Evolutionary conservation across 2,797 vertebrate genomes (phyloP).

Genomic region (Amblyraja radiata): DNA sequence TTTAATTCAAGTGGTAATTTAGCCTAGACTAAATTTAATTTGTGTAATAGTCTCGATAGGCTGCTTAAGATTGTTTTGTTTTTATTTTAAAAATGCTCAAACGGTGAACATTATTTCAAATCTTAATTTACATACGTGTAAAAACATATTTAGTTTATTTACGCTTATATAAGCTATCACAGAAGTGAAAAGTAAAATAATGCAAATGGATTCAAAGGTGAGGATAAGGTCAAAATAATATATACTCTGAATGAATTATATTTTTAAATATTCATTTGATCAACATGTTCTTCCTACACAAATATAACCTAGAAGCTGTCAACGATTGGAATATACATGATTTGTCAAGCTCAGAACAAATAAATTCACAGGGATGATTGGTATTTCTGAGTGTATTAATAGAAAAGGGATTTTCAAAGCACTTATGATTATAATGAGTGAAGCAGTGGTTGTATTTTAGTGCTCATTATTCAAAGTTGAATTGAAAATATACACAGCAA

Average conservation of each 20-base stretch:
- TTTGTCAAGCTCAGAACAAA: background rate
- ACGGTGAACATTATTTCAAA: no score
- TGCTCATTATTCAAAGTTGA: background rate
- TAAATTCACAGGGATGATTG: background rate
- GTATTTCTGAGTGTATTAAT: background rate
- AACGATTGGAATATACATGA: background rate
- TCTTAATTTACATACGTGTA: no score
- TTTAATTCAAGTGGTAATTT: no score
- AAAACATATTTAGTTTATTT: no score
- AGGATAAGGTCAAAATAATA: background rate
- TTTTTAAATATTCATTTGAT: background rate
- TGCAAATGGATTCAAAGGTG: background rate
- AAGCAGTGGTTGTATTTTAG: background rate
- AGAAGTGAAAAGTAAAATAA: background rate
- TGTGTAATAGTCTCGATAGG: no score
- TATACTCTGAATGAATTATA: conserved; percentile 1
- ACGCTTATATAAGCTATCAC: background rate
- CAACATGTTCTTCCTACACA: background rate
- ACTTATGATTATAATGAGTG: background rate
- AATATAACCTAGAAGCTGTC: background rate
- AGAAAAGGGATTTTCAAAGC: background rate
- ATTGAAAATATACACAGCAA: background rate
- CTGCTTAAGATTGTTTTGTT: no score
- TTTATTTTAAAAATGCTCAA: no score
- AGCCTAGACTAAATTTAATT: no score